Conservation (phyloP, 2,888 invertebrate genomes). For the Diachrysia chrysitis region DNA sequence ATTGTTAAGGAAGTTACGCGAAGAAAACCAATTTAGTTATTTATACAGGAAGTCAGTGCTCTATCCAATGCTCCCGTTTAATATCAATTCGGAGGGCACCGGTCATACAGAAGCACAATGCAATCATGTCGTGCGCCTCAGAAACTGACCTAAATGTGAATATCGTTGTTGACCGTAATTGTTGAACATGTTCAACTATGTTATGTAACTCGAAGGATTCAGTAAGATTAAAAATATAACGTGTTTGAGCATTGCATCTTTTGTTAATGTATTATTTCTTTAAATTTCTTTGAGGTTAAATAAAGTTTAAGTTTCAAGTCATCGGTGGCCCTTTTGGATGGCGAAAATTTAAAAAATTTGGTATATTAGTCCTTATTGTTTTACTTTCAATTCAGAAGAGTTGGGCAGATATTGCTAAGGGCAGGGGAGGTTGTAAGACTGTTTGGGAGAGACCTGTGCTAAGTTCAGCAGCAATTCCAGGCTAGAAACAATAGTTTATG, state of each 20-base stretch:
- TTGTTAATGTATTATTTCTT: background rate
- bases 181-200: slow-evolving; percentile 27
- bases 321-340: no score
- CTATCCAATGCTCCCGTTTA: background rate
- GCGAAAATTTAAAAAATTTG: no score
- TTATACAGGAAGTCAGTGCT: background rate
- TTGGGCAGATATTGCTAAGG: no score
- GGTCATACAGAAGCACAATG: slow-evolving; percentile 19
- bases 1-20: background rate
- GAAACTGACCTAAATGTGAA: slow-evolving; percentile 56
- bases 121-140: slow-evolving; percentile 38
- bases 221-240: slow-evolving; percentile 11
- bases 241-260: background rate
- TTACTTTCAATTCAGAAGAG: no score
- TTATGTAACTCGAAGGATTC: slow-evolving; percentile 27
- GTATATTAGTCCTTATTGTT: no score
- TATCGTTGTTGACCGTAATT: slow-evolving; percentile 36
- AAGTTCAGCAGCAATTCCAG: no score
- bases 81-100: slow-evolving; percentile 15
- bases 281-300: no score
- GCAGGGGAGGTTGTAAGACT: no score
- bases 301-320: no score
- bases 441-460: no score
- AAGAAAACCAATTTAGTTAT: slow-evolving; percentile 1
- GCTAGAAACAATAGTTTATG: no score